Base-by-base conservation (phyloP, 2,888 invertebrate species). In the Drosophila buzzatii region DNA sequence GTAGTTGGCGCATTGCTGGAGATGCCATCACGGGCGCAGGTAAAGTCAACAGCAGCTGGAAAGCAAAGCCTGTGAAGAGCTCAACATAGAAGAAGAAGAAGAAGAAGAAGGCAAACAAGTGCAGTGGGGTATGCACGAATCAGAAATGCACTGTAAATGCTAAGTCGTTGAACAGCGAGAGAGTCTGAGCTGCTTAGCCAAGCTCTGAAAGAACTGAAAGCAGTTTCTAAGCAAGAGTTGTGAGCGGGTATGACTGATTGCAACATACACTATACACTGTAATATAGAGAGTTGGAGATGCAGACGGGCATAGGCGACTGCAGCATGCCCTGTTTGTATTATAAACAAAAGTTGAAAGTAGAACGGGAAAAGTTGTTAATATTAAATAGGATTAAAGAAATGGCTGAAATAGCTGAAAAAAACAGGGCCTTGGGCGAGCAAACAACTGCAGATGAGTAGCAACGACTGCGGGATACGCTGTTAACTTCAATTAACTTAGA, bases 1-100 rank as follows among this genome's bases (percentile, higher is more conserved):
- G 78, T 72, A 80, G 67, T 51, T 67, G 60, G 53, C 61, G 57
- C 65, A 65, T 53, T 78, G 70, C 59, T 42, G 31, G 57, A 60
- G 78, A 69, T 85, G 75, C 72, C 78, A 69, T 64, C 77, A 64
- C 64, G 71, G 68, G 63, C 73, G 35, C 70, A 78, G 73, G 80
- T 82, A 80, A 75, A 83, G 87, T 87, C 87, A 83, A 80, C 78
- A 82, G 70, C 81, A 79, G 60, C 55, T 35, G 71, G 27, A 27
- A 18, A 49, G 16, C 55, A 64, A 47, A 41, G 59, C 49, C 66
- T 62, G 51, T 31, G 27, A 44, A 69, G 53, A 57, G 58, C 18
- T n/a, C 49, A 23, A 8, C 41, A 20, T 47, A 33, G 35, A n/a
- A 16, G 27, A 6, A 27, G 27, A 18, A n/a, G 27, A 27, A 27